Percentiles rank a stretch among this genome's conserved stretches.
phyloP scores from a whole-genome alignment of 2,888 invertebrate species.

The Rutpela maculata region DNA sequence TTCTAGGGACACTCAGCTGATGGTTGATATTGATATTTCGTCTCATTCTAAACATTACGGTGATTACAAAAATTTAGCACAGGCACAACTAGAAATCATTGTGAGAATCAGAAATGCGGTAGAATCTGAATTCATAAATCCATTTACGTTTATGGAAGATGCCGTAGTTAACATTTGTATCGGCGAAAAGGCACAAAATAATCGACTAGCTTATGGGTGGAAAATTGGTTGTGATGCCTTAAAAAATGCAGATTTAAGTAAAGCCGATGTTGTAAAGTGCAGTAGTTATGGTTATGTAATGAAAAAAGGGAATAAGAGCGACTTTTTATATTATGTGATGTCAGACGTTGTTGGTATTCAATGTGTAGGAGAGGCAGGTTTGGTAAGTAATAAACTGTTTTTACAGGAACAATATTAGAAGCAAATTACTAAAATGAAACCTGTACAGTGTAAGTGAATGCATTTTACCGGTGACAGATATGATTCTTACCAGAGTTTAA shows the following conservation, averaged over 20 bases:
- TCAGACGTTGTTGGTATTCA: neutral
- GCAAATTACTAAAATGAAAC: too few relatives aligned
- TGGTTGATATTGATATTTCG: neutral
- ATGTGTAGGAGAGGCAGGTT: neutral
- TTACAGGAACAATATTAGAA: neutral
- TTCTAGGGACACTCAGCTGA: neutral
- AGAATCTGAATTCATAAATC: neutral
- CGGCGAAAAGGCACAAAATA: neutral
- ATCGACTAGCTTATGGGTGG: slow-evolving; percentile 2
- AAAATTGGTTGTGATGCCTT: neutral
- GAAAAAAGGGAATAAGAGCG: neutral
- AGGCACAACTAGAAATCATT: neutral
- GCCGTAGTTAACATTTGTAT: neutral
- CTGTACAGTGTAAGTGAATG: too few relatives aligned
- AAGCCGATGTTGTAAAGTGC: neutral
- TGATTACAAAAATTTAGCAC: neutral
- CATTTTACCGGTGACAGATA: too few relatives aligned
- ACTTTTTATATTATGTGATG: neutral
- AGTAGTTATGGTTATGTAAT: neutral
- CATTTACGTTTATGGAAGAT: neutral
- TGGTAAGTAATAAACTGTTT: neutral
- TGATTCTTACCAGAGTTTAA: too few relatives aligned
- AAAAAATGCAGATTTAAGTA: neutral
- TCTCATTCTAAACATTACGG: slow-evolving; percentile 2
- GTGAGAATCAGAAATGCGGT: neutral